phyloP scores from a whole-genome alignment of 2,797 vertebrate genomes.

The Dipus sagitta region DNA sequence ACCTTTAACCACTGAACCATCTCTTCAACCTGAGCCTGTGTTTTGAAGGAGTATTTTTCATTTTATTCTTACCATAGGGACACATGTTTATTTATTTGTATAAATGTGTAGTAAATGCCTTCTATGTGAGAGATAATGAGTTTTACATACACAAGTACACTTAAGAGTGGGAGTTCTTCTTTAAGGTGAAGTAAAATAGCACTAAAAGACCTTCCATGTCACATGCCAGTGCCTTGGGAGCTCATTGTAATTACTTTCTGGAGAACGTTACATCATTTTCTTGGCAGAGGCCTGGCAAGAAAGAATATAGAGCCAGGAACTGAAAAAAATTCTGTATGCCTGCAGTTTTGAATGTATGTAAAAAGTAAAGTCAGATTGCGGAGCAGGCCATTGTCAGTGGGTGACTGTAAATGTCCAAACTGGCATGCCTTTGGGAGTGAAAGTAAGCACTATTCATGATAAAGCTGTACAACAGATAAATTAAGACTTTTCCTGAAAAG shows the following conservation, averaged over 20 bases:
- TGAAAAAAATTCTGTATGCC: not conserved
- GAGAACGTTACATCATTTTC: not conserved
- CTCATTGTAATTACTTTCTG: not conserved
- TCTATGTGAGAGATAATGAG: not conserved
- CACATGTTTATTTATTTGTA: not conserved
- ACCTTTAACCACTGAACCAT: too few relatives aligned
- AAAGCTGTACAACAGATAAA: not conserved
- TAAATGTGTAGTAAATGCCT: constrained; percentile 1
- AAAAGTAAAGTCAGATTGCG: not conserved
- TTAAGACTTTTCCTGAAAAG: not conserved
- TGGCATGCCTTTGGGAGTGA: not conserved
- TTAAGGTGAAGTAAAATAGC: not conserved
- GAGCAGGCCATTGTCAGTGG: not conserved
- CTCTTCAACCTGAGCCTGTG: not conserved
- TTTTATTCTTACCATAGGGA: not conserved
- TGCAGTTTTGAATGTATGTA: not conserved
- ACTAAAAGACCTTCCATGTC: not conserved
- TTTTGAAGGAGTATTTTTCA: constrained; percentile 54
- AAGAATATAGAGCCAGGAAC: not conserved
- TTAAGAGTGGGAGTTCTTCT: not conserved
- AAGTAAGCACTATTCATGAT: not conserved
- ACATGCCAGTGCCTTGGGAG: not conserved
- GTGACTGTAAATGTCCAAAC: not conserved
- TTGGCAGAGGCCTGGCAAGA: constrained; percentile 30
- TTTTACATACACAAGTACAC: not conserved